These are phyloP conservation scores for Phocides pigmalion DNA, from an alignment of 1,140 invertebrate species.

Conservation along the genomic window DNA sequence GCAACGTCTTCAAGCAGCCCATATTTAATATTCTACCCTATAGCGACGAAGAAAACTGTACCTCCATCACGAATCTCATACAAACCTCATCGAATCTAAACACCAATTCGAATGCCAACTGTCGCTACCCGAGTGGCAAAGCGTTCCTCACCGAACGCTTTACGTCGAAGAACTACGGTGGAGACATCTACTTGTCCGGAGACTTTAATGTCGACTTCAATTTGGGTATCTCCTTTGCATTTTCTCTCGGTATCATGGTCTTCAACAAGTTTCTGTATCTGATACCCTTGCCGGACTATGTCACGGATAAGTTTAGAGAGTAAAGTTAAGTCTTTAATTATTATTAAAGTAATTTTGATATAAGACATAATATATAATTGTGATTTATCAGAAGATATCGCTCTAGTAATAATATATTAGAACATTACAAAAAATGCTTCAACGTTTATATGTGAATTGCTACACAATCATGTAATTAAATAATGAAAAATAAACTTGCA, in stretches of 20 bases:
- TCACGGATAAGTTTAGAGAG: slow-evolving; percentile 94
- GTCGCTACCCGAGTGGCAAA: slow-evolving; percentile 89
- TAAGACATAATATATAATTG: too few species aligned
- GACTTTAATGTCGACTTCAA: slow-evolving; percentile 90
- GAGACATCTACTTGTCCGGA: slow-evolving; percentile 85
- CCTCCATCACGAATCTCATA: slow-evolving; percentile 77
- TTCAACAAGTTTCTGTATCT: slow-evolving; percentile 94
- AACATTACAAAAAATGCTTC: too few species aligned
- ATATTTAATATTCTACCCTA: slow-evolving; percentile 81
- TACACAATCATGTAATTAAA: too few species aligned
- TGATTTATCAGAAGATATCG: too few species aligned
- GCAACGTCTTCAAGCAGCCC: slow-evolving; percentile 86
- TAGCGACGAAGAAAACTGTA: slow-evolving; percentile 83
- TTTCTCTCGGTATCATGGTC: slow-evolving; percentile 91
- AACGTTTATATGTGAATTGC: too few species aligned
- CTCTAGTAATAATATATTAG: too few species aligned
- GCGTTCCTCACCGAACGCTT: slow-evolving; percentile 90
- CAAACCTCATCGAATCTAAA: slow-evolving; percentile 77
- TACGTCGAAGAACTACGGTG: slow-evolving; percentile 83
- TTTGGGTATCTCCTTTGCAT: slow-evolving; percentile 92
- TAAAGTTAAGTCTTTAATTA: too few species aligned
- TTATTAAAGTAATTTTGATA: too few species aligned
- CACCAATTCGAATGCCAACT: slow-evolving; percentile 84
- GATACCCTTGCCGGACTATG: slow-evolving; percentile 92
- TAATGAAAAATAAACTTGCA: too few species aligned